Conservation (phyloP, 1,140 invertebrate species). For the Magallana gigas region DNA sequence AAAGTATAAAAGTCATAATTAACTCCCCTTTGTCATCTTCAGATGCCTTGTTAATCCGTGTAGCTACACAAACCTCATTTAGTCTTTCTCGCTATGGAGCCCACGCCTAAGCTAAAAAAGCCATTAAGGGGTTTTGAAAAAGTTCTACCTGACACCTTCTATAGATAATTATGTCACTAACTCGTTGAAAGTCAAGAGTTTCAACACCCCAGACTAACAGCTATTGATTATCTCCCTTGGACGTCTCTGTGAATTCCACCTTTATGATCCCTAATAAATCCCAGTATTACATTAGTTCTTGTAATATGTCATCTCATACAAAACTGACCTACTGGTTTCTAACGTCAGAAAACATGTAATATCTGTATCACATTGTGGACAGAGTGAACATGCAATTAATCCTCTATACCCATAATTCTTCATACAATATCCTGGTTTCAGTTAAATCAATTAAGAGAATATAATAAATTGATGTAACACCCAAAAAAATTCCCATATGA, state of each 20-base stretch:
- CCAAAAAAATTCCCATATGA: too few relatives aligned
- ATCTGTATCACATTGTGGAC: neutral
- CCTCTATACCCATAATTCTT: too few relatives aligned
- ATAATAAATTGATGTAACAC: too few relatives aligned
- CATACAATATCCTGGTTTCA: too few relatives aligned
- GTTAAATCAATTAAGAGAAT: too few relatives aligned
- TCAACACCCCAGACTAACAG: neutral
- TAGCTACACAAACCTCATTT: neutral
- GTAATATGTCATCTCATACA: constrained; percentile 25
- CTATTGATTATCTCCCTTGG: constrained; percentile 33
- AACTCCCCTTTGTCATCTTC: neutral
- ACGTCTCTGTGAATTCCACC: neutral
- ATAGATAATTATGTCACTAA: constrained; percentile 16
- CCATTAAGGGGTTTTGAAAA: neutral
- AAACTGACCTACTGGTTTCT: neutral
- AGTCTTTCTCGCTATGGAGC: neutral
- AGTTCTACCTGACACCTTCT: neutral
- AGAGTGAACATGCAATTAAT: neutral
- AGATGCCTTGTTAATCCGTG: neutral
- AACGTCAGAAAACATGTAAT: neutral
- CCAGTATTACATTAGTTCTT: neutral
- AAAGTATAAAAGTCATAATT: constrained; percentile 19
- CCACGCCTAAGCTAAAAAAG: neutral
- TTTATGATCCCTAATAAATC: neutral
- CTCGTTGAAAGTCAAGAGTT: constrained; percentile 21